Base-by-base conservation (phyloP, 2,888 invertebrate genomes). In the Watsonalla cultraria region DNA sequence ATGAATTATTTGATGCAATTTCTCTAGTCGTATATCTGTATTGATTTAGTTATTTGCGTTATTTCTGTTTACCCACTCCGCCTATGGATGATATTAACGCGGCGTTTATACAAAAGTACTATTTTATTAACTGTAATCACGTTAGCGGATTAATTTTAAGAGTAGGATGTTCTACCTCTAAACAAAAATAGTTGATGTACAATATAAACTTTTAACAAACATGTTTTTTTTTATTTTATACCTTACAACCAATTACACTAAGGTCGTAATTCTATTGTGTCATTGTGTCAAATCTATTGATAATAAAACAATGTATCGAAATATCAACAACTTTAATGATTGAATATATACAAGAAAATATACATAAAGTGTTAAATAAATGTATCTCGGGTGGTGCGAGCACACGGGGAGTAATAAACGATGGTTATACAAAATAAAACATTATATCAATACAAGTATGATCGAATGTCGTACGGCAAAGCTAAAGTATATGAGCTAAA, bases 101-200 rank as follows among this genome's bases (percentile, higher is more conserved):
- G 82, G 81, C 85, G 80, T 70, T 70, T 74, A 68, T 60, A 62
- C 61, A 49, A 66, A 80, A 79, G 76, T 76, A 83, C 76, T 79
- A 81, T 82, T 81, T 81, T 80, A 82, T 74, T 70, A 65, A 75
- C 79, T 80, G 82, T 83, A 78, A 80, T 80, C 84, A 81, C 76
- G 75, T 84, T 86, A 86, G 86, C 83, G 78, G 83, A 86, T 82
- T 87, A 85, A 77, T 86, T 49, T 83, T 88, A 87, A 86, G 83
- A 82, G 89, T 89, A 90, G 89, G 86, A 84, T 87, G 88, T 87
- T 89, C 90, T 90, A 90, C 90, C 90, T 90, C 90, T 89, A 89
- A 88, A 88, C 82, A 84, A 86, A 85, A 78, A 88, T 90, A 90
- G 87, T 90, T 87, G 90, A 88, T 90, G 89, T 90, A 89, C 87